Evolutionary conservation across 1,140 invertebrate species (phyloP), one percentile per base, ranked within the genome.

Genomic region (Halictus rubicundus): DNA sequence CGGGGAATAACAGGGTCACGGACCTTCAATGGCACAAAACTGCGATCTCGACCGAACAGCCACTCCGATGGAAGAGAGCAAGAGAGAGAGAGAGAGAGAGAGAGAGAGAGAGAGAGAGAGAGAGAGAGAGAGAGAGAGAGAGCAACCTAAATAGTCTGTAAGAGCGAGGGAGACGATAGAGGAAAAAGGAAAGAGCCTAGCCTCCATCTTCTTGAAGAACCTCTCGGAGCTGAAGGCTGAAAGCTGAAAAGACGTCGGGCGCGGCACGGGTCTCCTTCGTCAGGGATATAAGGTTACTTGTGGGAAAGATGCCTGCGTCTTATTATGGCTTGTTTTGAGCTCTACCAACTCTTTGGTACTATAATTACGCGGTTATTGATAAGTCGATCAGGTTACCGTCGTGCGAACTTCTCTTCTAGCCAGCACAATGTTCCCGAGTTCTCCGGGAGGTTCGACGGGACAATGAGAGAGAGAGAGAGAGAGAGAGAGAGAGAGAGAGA

Each of bases 291-390:
- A 91, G 87, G 87, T 93, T 93, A 91, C 92, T 92, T 93, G 91
- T 93, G 92, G 92, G 92, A 93, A 93, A 93, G 89, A 92, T 90
- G 90, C 89, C 89, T 90, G 87, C 90, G 90, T 92, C 88, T 92
- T 93, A 93, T 93, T 93, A 92, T 92, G 91, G 91, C 92, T 93
- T 93, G 92, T 93, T 93, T 93, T 93, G 91, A 91, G 90, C 90
- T 85, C 89, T 89, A 89, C 87, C 91, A 92, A 93, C 92, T 93
- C 92, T 92, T 93, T 93, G 88, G 90, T 92, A 90, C 90, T 90
- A 91, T 93, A 93, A 93, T 93, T 93, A 93, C 91, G 89, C 89
- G 91, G 88, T 93, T 93, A 93, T 93, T 93, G 92, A 93, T 93
- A 93, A 93, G 91, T 93, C 88, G 92, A 93, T 93, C 92, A 89